These are phyloP conservation scores for Horisme vitalbata DNA, from an alignment of 2,888 invertebrate species.

Conservation along the genomic window DNA sequence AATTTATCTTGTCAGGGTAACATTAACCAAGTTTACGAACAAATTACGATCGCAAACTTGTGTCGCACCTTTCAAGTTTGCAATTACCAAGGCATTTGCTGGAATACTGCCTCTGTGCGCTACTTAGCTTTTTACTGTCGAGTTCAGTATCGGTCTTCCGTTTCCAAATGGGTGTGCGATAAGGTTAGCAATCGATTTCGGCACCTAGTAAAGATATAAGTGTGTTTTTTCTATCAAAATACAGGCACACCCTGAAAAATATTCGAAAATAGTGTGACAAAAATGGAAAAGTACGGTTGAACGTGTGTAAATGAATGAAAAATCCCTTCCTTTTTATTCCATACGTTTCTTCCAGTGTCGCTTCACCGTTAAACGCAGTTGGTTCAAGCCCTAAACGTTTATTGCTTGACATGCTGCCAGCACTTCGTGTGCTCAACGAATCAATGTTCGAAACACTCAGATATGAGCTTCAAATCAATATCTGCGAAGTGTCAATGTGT, in stretches of 20 bases:
- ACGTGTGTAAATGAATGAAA: too few relatives aligned
- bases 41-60: constrained; percentile 76
- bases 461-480: constrained; percentile 52
- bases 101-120: constrained; percentile 50
- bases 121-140: constrained; percentile 57
- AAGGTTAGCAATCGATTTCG: too few relatives aligned
- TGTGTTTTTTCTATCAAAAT: too few relatives aligned
- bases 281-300: too few relatives aligned
- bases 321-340: too few relatives aligned
- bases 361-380: too few relatives aligned
- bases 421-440: constrained; percentile 47
- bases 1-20: constrained; percentile 78
- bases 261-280: too few relatives aligned
- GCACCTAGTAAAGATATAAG: too few relatives aligned
- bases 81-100: constrained; percentile 66
- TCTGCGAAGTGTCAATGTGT: constrained; percentile 46
- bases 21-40: constrained; percentile 76
- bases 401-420: constrained; percentile 71
- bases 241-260: too few relatives aligned
- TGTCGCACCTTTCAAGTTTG: constrained; percentile 65
- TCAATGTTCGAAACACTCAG: constrained; percentile 46
- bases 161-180: constrained; percentile 71
- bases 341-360: too few relatives aligned
- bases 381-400: constrained; percentile 71
- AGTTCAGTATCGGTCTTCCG: constrained; percentile 59